These are phyloP conservation scores for Paraescarpia echinospica DNA, from an alignment of 1,140 invertebrate species.

Conservation along the genomic window DNA sequence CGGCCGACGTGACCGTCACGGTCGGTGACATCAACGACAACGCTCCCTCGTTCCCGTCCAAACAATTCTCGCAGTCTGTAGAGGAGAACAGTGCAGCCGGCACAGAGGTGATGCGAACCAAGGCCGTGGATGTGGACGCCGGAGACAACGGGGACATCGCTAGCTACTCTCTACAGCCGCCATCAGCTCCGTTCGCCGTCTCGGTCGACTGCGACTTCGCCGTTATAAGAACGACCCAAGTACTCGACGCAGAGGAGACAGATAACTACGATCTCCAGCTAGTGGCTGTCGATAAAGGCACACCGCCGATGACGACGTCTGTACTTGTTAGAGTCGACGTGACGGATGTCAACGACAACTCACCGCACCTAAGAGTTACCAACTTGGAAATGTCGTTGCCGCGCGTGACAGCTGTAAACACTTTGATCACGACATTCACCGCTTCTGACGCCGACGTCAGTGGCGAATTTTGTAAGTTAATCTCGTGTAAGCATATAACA, in stretches of 20 bases:
- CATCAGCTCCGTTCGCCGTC: not conserved
- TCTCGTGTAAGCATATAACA: not conserved
- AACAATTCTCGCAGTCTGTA: not conserved
- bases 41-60: slow-evolving; percentile 65
- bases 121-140: slow-evolving; percentile 26
- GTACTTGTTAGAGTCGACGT: not conserved
- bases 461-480: slow-evolving; percentile 16
- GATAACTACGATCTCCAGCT: slow-evolving; percentile 13
- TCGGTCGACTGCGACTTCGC: slow-evolving; percentile 4
- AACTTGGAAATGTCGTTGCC: not conserved
- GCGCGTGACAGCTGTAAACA: not conserved
- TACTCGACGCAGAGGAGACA: not conserved
- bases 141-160: slow-evolving; percentile 24
- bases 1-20: slow-evolving; percentile 69
- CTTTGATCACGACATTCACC: slow-evolving; percentile 8
- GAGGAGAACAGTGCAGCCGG: slow-evolving; percentile 15
- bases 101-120: slow-evolving; percentile 13
- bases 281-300: slow-evolving; percentile 12
- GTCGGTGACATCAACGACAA: slow-evolving; percentile 89
- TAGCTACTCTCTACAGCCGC: slow-evolving; percentile 29
- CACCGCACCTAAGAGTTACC: not conserved
- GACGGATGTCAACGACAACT: not conserved
- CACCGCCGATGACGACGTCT: slow-evolving; percentile 9
- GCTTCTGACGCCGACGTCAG: slow-evolving; percentile 16
- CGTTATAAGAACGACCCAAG: not conserved